Evolutionary conservation across 2,888 invertebrate species (phyloP).

Genomic region (Drosophila rellima): DNA sequence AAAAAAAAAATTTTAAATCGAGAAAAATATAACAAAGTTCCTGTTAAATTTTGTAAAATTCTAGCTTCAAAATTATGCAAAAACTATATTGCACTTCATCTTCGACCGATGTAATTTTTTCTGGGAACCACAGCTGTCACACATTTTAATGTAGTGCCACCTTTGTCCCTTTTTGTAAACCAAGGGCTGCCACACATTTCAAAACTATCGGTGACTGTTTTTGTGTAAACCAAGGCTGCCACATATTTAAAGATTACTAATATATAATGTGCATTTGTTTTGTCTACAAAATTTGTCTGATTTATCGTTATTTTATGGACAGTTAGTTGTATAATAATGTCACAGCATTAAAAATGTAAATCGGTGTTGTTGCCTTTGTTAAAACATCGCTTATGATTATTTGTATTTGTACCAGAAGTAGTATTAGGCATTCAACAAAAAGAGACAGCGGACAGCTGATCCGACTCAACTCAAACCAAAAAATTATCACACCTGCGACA

Average conservation of each 20-base stretch:
- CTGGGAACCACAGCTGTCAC: too few species aligned
- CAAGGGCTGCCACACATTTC: neutral
- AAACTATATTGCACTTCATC: too few species aligned
- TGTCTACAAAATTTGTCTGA: conserved; percentile 53
- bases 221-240: too few species aligned
- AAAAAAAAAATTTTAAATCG: too few species aligned
- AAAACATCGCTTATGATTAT: conserved; percentile 28
- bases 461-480: conserved; percentile 30
- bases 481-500: conserved; percentile 70
- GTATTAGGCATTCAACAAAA: conserved; percentile 21
- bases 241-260: neutral
- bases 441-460: conserved; percentile 58
- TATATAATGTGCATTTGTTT: conserved; percentile 74
- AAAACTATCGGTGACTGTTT: too few species aligned
- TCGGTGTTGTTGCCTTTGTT: conserved; percentile 28
- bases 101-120: too few species aligned
- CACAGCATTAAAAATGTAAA: conserved; percentile 41
- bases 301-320: conserved; percentile 39
- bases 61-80: too few species aligned
- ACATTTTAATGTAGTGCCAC: too few species aligned
- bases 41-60: too few species aligned
- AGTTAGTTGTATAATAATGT: conserved; percentile 32
- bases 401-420: conserved; percentile 28
- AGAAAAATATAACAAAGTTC: too few species aligned
- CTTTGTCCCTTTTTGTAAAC: too few species aligned